Percentiles rank a stretch among this genome's conserved stretches.
Evolutionary conservation across 2,888 invertebrate genomes (phyloP).

Genomic region (Resseliella maxima): DNA sequence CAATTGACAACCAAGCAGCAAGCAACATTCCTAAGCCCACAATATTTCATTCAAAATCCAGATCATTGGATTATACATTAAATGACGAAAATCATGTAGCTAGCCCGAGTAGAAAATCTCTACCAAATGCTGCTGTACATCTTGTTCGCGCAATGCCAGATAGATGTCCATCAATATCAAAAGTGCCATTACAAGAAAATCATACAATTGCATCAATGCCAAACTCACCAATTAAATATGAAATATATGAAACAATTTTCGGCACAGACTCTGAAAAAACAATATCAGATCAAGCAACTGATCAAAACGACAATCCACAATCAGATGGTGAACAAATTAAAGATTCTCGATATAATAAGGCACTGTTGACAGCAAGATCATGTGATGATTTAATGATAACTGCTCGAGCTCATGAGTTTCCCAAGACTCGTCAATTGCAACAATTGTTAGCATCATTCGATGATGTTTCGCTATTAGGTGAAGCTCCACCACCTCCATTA

Average conservation of each 20-base stretch:
- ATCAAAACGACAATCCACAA: background rate
- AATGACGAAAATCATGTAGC: background rate
- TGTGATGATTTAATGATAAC: slow-evolving; percentile 71
- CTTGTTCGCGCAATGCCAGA: slow-evolving; percentile 75
- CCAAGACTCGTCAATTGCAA: slow-evolving; percentile 58
- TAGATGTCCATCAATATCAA: slow-evolving; percentile 63
- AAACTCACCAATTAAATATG: slow-evolving; percentile 67
- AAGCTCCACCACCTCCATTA: slow-evolving; percentile 57
- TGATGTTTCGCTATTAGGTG: slow-evolving; percentile 71
- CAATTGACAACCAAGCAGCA: background rate
- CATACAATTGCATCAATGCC: too few species aligned
- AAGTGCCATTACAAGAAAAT: background rate
- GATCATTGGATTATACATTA: slow-evolving; percentile 57
- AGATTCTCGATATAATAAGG: slow-evolving; percentile 60
- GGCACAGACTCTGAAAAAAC: slow-evolving; percentile 46
- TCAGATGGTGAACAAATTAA: background rate
- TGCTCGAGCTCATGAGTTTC: slow-evolving; percentile 60
- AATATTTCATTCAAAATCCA: slow-evolving; percentile 57
- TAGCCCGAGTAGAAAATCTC: background rate
- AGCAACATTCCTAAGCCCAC: background rate
- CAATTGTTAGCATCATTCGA: slow-evolving; percentile 71
- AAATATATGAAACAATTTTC: slow-evolving; percentile 31
- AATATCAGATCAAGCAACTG: background rate
- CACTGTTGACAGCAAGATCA: slow-evolving; percentile 66
- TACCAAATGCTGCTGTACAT: background rate